These are phyloP conservation scores for Oxycera nigricornis DNA, from an alignment of 2,888 invertebrate genomes.

Conservation along the genomic window DNA sequence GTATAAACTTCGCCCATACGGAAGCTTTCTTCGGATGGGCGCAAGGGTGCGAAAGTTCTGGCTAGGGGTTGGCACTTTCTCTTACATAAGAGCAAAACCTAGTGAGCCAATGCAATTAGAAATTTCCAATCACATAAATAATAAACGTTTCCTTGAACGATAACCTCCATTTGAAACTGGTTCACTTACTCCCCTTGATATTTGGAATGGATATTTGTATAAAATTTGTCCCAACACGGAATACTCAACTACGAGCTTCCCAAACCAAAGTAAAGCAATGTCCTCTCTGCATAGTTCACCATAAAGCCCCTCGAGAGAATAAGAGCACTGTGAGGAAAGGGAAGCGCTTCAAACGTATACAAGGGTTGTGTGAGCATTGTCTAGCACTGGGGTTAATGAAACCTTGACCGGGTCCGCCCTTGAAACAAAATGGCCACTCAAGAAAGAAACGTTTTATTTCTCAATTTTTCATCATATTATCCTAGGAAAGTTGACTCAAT, in stretches of 20 bases:
- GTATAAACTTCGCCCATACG: slow-evolving; percentile 15
- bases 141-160: slow-evolving; percentile 22
- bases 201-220: no score
- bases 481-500: background rate
- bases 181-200: no score
- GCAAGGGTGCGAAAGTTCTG: background rate
- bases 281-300: background rate
- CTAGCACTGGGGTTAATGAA: slow-evolving; percentile 26
- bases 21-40: background rate
- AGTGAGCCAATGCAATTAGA: background rate
- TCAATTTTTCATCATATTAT: background rate
- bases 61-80: background rate
- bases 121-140: slow-evolving; percentile 17
- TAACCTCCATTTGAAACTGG: slow-evolving; percentile 3
- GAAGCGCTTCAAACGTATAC: background rate
- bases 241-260: no score
- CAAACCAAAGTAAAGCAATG: no score
- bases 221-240: no score
- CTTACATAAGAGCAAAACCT: background rate
- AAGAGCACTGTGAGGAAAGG: background rate
- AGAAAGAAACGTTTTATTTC: background rate
- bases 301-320: no score
- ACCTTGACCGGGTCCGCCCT: slow-evolving; percentile 26
- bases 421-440: slow-evolving; percentile 14
- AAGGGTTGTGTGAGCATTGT: slow-evolving; percentile 1